Percentiles rank a stretch among this genome's conserved stretches.
Conservation (phyloP, 2,888 invertebrate genomes). For the Drosophila melanosoma region DNA sequence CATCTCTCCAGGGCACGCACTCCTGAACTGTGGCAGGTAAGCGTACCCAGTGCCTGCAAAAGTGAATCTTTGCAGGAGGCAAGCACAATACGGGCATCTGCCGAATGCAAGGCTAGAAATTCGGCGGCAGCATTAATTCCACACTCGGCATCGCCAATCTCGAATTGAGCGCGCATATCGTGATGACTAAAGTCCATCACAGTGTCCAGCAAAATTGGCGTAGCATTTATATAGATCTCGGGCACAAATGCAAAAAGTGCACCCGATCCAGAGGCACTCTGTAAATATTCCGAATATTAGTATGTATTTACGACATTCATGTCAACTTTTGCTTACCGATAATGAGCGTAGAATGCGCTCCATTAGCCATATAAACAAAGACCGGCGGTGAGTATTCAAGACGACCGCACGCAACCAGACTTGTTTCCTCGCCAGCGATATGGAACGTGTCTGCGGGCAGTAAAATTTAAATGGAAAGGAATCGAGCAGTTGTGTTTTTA, state of each 20-base stretch:
- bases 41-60: slow-evolving; percentile 91
- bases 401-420: slow-evolving; percentile 88
- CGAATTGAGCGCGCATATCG: slow-evolving; percentile 82
- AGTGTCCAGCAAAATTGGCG: slow-evolving; percentile 84
- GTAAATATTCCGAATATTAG: slow-evolving; percentile 52
- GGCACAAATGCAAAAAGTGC: slow-evolving; percentile 89
- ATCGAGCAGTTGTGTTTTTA: neutral
- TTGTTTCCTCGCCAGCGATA: slow-evolving; percentile 88
- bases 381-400: slow-evolving; percentile 86
- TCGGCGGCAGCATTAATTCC: slow-evolving; percentile 88
- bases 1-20: slow-evolving; percentile 90
- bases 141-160: slow-evolving; percentile 86
- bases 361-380: slow-evolving; percentile 86
- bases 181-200: slow-evolving; percentile 85
- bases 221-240: slow-evolving; percentile 88
- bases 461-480: neutral
- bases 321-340: slow-evolving; percentile 62
- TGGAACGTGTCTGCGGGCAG: slow-evolving; percentile 84
- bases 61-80: slow-evolving; percentile 91
- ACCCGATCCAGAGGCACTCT: slow-evolving; percentile 86
- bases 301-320: neutral
- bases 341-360: slow-evolving; percentile 86
- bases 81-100: slow-evolving; percentile 90
- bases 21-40: slow-evolving; percentile 90
- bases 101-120: slow-evolving; percentile 91